Evolutionary conservation across 2,797 vertebrate species (phyloP).

Genomic region (Melanotaenia nigrans): DNA sequence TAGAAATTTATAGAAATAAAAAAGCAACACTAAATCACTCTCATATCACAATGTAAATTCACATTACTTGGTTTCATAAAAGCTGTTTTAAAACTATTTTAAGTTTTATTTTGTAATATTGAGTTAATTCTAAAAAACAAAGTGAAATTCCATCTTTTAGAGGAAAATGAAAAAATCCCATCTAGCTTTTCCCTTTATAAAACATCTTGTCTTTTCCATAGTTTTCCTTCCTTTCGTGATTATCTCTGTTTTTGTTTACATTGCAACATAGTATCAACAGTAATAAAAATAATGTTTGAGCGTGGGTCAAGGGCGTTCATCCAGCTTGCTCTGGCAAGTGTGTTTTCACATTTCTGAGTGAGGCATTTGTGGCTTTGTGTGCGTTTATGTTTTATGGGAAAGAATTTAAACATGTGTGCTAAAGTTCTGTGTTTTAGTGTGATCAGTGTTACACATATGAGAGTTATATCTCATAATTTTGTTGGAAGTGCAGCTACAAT

Average conservation of each 20-base stretch:
- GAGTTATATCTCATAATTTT: constrained; percentile 60
- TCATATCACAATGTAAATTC: not conserved
- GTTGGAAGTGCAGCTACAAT: constrained; percentile 60
- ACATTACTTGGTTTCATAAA: not conserved
- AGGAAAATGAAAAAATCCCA: constrained; percentile 6
- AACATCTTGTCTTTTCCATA: constrained; percentile 9
- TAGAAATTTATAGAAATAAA: not conserved
- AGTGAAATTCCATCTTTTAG: not conserved
- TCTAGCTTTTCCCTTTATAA: constrained; percentile 16
- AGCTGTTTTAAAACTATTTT: not conserved
- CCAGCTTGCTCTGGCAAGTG: constrained; percentile 60
- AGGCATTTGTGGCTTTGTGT: constrained; percentile 54
- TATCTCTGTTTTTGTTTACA: constrained; percentile 53
- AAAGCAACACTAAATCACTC: not conserved
- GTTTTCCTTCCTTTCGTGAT: constrained; percentile 25
- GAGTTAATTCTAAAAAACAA: not conserved
- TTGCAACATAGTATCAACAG: constrained; percentile 42
- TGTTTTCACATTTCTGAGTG: constrained; percentile 50
- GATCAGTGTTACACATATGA: constrained; percentile 33
- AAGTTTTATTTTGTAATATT: not conserved
- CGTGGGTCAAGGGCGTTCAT: constrained; percentile 55
- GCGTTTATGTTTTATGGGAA: constrained; percentile 48
- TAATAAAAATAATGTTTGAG: constrained; percentile 56
- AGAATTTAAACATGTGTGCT: constrained; percentile 52
- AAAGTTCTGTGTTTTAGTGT: constrained; percentile 58